Evolutionary conservation across 1,140 invertebrate genomes (phyloP).

Genomic region (Riptortus pedestris): DNA sequence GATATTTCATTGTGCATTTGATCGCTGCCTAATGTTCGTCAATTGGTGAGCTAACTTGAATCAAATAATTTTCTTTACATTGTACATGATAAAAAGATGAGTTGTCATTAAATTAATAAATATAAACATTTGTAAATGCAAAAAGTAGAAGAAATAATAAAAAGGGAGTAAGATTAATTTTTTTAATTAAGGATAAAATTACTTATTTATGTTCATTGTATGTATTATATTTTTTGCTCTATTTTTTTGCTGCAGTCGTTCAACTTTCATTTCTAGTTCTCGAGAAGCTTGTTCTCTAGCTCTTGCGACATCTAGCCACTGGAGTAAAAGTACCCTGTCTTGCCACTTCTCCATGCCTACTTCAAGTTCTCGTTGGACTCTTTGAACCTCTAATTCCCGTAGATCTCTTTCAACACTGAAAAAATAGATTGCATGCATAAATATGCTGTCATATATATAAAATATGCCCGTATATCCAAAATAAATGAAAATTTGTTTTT

Average conservation of each 20-base stretch:
- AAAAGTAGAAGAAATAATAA: too few relatives aligned
- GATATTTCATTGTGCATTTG: too few relatives aligned
- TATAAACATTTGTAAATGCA: too few relatives aligned
- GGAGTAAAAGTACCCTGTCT: conserved; percentile 34
- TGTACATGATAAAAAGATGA: too few relatives aligned
- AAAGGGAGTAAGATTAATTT: too few relatives aligned
- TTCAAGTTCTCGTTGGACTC: conserved; percentile 33
- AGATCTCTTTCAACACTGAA: conserved; percentile 34
- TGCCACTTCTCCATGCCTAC: conserved; percentile 35
- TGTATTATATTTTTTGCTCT: conserved; percentile 25
- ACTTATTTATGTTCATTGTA: conserved; percentile 24
- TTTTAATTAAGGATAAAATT: conserved; percentile 6
- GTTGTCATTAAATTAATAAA: too few relatives aligned
- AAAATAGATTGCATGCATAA: conserved; percentile 10
- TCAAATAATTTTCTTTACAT: too few relatives aligned
- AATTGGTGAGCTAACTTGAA: too few relatives aligned
- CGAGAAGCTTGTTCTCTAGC: conserved; percentile 30
- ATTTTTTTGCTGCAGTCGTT: conserved; percentile 31
- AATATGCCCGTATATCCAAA: conserved; percentile 12
- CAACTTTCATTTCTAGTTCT: conserved; percentile 31
- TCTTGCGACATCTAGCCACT: conserved; percentile 32
- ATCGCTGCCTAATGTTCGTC: too few relatives aligned
- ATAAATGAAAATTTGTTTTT: conserved; percentile 21
- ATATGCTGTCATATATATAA: conserved; percentile 13
- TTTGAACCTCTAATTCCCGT: conserved; percentile 31